A percentile compares a stretch with the other conserved stretches of the same genome.
phyloP scores from a whole-genome alignment of 2,888 invertebrate genomes.

The Pollenia labialis region DNA sequence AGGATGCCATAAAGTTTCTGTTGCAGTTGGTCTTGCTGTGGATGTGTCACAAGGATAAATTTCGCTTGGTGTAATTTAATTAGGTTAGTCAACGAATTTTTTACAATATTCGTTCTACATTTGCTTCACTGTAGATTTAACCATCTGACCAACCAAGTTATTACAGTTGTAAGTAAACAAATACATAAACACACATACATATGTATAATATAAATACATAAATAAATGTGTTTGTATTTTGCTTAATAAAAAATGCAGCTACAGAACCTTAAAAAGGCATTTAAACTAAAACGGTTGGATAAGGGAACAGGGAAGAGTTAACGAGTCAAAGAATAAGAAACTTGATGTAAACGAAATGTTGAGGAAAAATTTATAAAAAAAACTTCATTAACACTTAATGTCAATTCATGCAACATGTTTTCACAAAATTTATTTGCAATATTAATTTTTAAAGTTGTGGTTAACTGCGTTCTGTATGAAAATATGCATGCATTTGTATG shows the following conservation, averaged over 20 bases:
- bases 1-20: no score
- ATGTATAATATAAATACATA: not conserved
- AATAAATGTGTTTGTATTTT: not conserved
- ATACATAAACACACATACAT: constrained; percentile 18
- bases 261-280: constrained; percentile 30
- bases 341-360: constrained; percentile 55
- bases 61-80: no score
- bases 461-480: constrained; percentile 57
- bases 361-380: constrained; percentile 67
- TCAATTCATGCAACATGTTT: constrained; percentile 83
- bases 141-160: constrained; percentile 26
- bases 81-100: no score
- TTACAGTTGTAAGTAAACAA: not conserved
- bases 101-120: not conserved
- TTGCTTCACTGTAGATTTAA: constrained; percentile 14
- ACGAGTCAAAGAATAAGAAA: constrained; percentile 40
- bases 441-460: constrained; percentile 80
- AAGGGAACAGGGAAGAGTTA: not conserved
- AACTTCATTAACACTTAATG: constrained; percentile 83
- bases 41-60: no score
- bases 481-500: not conserved
- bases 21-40: no score
- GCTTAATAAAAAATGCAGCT: constrained; percentile 26
- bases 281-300: not conserved
- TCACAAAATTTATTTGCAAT: constrained; percentile 82